Conservation (phyloP, 2,113 vertebrate genomes). For the Centropus bengalensis region DNA sequence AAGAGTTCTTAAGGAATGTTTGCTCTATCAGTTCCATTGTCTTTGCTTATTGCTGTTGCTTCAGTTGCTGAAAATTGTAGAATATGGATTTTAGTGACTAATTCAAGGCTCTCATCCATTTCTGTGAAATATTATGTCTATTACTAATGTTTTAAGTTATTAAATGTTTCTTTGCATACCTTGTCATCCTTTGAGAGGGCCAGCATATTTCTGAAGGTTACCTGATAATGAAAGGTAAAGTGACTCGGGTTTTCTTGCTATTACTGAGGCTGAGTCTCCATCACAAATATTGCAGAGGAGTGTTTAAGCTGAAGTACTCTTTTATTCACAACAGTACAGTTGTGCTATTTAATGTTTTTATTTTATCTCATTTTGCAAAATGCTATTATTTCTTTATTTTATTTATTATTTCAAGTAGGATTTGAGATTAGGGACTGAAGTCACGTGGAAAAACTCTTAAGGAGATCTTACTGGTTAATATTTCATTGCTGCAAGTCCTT, state of each 20-base stretch:
- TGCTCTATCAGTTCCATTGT: neutral
- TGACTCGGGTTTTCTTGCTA: neutral
- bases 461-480: neutral
- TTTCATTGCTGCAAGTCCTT: neutral
- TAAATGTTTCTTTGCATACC: neutral
- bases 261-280: neutral
- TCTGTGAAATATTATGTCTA: neutral
- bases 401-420: neutral
- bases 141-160: neutral
- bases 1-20: neutral
- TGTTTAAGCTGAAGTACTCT: neutral
- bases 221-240: neutral
- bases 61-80: neutral
- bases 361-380: neutral
- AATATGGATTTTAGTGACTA: neutral
- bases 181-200: neutral
- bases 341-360: neutral
- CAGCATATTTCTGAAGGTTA: neutral
- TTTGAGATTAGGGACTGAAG: neutral
- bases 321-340: neutral
- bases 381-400: neutral
- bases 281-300: neutral
- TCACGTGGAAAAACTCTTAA: neutral
- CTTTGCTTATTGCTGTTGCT: neutral
- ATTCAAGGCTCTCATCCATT: neutral